phyloP scores from a whole-genome alignment of 2,797 vertebrate genomes.

The Morus bassanus region DNA sequence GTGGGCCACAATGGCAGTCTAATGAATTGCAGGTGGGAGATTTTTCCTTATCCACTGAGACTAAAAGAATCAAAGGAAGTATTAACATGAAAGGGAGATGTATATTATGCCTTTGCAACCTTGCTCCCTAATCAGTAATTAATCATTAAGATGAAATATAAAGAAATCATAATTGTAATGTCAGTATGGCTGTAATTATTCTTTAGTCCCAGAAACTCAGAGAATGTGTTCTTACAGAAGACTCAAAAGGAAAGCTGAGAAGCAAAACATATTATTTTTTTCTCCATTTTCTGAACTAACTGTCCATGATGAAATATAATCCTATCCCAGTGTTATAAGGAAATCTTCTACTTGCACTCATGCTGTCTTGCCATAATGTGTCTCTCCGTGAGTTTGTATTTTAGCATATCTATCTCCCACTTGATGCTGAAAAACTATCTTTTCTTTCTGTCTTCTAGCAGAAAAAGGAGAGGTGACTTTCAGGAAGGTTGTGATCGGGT shows the following conservation, averaged over 20 bases:
- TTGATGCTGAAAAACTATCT: not conserved
- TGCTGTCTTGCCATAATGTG: not conserved
- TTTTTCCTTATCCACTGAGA: not conserved
- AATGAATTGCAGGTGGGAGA: not conserved
- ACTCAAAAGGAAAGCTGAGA: not conserved
- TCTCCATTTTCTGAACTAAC: not conserved
- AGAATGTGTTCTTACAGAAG: not conserved
- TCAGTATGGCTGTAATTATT: not conserved
- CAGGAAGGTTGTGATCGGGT: not conserved
- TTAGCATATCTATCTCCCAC: not conserved
- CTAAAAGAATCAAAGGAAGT: not conserved
- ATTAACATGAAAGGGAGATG: not conserved
- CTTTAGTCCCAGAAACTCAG: not conserved
- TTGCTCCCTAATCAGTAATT: not conserved
- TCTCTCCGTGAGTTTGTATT: not conserved
- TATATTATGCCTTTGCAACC: not conserved
- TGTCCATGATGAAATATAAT: not conserved
- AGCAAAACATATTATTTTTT: not conserved
- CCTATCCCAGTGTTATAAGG: not conserved
- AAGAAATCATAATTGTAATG: not conserved
- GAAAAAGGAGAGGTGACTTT: not conserved
- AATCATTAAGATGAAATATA: not conserved
- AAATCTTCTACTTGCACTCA: not conserved
- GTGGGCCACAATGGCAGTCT: not conserved
- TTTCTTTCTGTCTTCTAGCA: not conserved